Base-by-base conservation (phyloP, 2,113 vertebrate genomes). In the Mustela lutreola region DNA sequence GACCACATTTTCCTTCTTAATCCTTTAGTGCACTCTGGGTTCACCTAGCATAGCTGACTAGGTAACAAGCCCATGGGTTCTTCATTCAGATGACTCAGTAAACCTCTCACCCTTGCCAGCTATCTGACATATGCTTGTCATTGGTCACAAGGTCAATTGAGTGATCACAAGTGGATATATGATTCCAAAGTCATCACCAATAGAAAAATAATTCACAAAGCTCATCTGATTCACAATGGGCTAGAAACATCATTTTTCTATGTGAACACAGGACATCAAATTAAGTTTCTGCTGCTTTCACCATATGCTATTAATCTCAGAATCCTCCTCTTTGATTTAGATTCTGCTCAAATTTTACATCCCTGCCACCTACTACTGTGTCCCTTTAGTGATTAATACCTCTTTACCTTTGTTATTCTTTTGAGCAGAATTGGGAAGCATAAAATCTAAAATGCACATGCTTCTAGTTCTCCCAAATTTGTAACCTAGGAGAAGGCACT, bases 141-240 rank as follows among this genome's bases (percentile, higher is more conserved):
- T 10, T 53, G 31, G 89, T 91, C 71, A 53, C 53, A 89, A 94
- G 70, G 45, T 88, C 89, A 95, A 10, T 0, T 81, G 45, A 93
- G 2, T 56, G 42, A 90, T 39, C 26, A 6, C 2, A 2, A n/a
- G 5, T 65, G 26, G 80, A 53, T 36, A 79, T 26, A 67, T 63
- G 50, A 83, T 1, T 62, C 28, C 24, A 89, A 89, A 97, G 83
- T 85, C 90, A 93, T 91, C 58, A 93, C 28, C 2, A 79, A 87
- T 36, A 96, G 58, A 78, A 96, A 92, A 97, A 86, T 91, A 73
- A 97, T 63, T 80, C 80, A 86, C 90, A 95, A 80, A 89, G 45
- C 58, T 93, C 2, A 45, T 58, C 12, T 28, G 48, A 97, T 70
- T 80, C 80, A 79, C 90, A 95, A 80, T 83, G 45, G 24, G 15